Percentiles rank a stretch among this genome's conserved stretches.
phyloP scores from a whole-genome alignment of 2,797 vertebrate species.

The Sorex maritimensis region DNA sequence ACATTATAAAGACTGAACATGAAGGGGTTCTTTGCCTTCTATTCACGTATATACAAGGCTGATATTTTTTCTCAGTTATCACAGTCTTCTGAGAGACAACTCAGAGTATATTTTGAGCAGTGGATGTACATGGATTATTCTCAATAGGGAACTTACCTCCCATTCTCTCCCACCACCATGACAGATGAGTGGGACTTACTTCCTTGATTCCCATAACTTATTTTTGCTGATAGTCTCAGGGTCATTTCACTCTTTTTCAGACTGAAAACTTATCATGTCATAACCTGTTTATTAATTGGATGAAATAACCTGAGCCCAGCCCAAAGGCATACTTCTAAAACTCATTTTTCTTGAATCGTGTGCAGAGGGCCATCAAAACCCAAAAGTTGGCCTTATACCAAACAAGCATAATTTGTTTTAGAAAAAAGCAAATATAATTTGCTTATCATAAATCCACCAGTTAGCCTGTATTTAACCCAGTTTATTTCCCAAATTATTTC shows the following conservation, averaged over 20 bases:
- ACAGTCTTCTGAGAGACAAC: not conserved
- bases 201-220: not conserved
- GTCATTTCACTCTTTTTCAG: conserved; percentile 26
- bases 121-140: not conserved
- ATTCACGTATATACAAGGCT: not conserved
- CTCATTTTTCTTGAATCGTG: conserved; percentile 24
- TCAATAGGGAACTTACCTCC: not conserved
- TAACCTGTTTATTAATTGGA: conserved; percentile 9
- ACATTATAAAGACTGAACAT: conserved; percentile 21
- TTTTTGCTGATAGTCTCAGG: conserved; percentile 37
- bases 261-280: not conserved
- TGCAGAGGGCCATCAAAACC: not conserved
- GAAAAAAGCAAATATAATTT: conserved; percentile 2
- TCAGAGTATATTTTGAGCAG: not conserved
- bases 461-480: not conserved
- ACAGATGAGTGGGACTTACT: not conserved
- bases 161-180: not conserved
- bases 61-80: not conserved
- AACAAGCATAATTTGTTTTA: not conserved
- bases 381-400: conserved; percentile 11
- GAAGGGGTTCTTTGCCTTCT: conserved; percentile 4
- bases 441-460: not conserved
- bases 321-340: not conserved
- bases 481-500: conserved; percentile 61
- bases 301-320: not conserved